Conservation (phyloP, 1,140 invertebrate genomes). For the Micrasema minimum region DNA sequence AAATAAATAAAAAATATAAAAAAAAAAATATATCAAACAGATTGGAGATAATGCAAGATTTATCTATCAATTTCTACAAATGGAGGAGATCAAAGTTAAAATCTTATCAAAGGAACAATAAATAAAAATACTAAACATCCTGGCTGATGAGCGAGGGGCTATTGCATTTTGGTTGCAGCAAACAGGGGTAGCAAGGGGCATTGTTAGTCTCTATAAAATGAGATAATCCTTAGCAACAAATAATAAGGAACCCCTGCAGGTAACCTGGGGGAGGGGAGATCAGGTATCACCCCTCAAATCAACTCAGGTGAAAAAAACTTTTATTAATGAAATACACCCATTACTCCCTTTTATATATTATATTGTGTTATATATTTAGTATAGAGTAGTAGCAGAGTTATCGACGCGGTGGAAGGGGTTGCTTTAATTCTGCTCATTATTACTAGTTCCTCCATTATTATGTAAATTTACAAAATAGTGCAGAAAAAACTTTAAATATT, state of each 20-base stretch:
- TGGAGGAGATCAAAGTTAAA: constrained; percentile 19
- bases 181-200: constrained; percentile 37
- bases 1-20: no score
- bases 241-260: constrained; percentile 41
- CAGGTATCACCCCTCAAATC: constrained; percentile 49
- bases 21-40: not conserved
- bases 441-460: no score
- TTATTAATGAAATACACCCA: constrained; percentile 52
- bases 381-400: no score
- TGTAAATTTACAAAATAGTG: no score
- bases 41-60: not conserved
- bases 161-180: constrained; percentile 26
- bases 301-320: constrained; percentile 53
- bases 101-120: constrained; percentile 16
- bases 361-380: no score
- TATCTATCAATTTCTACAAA: not conserved
- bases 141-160: constrained; percentile 12
- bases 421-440: no score
- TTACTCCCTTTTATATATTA: not conserved
- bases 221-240: constrained; percentile 52
- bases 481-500: no score
- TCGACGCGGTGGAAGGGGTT: no score
- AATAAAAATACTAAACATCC: constrained; percentile 30
- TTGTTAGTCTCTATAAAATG: constrained; percentile 41
- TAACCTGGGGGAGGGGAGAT: constrained; percentile 36